Evolutionary conservation across 2,113 vertebrate genomes (phyloP).

Genomic region (Amphilophus citrinellus): DNA sequence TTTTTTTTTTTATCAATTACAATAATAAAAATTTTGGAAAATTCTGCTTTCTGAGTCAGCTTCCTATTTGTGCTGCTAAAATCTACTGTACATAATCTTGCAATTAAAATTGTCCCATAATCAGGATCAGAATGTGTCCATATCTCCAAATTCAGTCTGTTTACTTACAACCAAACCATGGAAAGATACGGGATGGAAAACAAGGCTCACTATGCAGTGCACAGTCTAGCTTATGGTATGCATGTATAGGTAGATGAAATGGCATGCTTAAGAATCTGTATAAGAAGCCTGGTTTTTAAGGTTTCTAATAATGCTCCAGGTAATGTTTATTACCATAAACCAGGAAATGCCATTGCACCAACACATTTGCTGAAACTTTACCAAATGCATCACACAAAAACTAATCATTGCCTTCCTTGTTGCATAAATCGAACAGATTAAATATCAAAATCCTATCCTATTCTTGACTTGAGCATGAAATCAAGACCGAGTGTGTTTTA

Average conservation of each 20-base stretch:
- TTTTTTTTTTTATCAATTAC: neutral
- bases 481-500: neutral
- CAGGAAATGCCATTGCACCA: neutral
- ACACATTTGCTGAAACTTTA: neutral
- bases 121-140: neutral
- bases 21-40: too few relatives aligned
- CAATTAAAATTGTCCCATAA: neutral
- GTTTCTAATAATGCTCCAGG: neutral
- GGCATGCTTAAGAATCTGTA: neutral
- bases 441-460: neutral
- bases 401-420: neutral
- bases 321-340: neutral
- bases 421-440: rapidly evolving
- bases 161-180: neutral
- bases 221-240: neutral
- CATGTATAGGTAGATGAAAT: neutral
- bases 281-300: neutral
- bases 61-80: neutral
- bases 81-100: neutral
- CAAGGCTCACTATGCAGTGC: neutral
- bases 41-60: neutral
- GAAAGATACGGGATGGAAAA: neutral
- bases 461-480: neutral
- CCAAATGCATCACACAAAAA: neutral
- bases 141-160: neutral